Base-by-base conservation (phyloP, 92 coral and sea anemone genomes). In the Anthopleura xanthogrammica region DNA sequence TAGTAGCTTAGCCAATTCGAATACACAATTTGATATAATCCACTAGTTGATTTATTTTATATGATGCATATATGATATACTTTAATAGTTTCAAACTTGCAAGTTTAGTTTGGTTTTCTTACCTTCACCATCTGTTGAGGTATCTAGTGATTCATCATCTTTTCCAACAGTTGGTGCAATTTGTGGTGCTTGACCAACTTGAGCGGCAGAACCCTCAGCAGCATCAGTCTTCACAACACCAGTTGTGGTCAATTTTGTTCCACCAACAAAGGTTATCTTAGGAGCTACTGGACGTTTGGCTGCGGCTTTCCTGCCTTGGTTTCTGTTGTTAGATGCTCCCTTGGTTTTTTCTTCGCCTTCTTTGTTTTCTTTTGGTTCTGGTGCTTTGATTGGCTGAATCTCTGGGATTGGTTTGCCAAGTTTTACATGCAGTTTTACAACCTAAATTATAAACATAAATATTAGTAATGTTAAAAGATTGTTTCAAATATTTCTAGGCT, bases 361-460 rank as follows among this genome's bases (percentile, higher is more conserved):
- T 62, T 94, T 95, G 41, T 2, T 62, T 62, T 62, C 70, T n/a
- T 62, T 62, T 20, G 89, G 74, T 82, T 89, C 94, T 71, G 92
- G 96, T 7, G 92, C 87, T 68, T 94, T 95, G 16, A 93, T 87
- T 50, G 98, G 97, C n/a, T 87, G 84, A 55, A 92, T 92, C 62
- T 95, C 98, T 6, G 98, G 98, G 78, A 95, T 95, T 2, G 98
- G 98, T 82, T 95, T 94, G 9, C 98, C 98, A 88, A 95, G 93
- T 76, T 95, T 95, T 58, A 92, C 90, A 72, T 95, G 98, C 7
- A 95, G 95, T 78, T 95, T 95, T 10, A 95, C 92, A 62, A 95
- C 98, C 98, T 95, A 70, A 2, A 46, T 29, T 29, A 29, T 46
- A 62, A 41, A 55, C 75, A 19, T 52, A 0, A 62, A 62, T 62